Evolutionary conservation across 2,113 vertebrate genomes (phyloP), one percentile per base, ranked within the genome.

Genomic region (Brachyistius frenatus): DNA sequence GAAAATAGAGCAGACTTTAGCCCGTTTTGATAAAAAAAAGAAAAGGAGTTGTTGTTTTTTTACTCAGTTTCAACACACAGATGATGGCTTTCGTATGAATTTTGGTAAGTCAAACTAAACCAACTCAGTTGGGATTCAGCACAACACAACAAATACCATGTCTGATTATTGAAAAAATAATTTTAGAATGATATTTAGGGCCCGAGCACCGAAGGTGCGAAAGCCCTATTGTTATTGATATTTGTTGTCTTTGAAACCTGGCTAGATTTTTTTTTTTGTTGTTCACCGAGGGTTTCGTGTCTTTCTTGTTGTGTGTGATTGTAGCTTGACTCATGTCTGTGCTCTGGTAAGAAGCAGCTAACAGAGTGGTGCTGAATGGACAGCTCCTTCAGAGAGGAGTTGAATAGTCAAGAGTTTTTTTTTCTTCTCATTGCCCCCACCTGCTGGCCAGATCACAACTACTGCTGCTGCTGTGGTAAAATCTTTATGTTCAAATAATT

Each of bases 351-450:
- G 23, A 23, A 23, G 23, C 23, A 16, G 66, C 31, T 47, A 4
- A 55, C 68, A 77, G 31, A 10, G 83, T 66, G 86, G 94, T 95
- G 90, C 95, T 95, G 94, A 95, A 93, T 16, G 93, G 91, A 95
- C 93, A 95, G 94, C 93, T 94, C 94, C 94, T 76, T 8, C 4
- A n/a, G 5, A 77, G 36, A 52, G 7, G 23, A 70, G 64, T 73
- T 78, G 73, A 70, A 50, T 32, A 31, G 46, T 23, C 44, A 84
- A 1, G 10, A 23, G 23, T 23, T 23, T 23, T 23, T 23, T 23
- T 46, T 52, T 66, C 30, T 5, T 35, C 78, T 78, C 84, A 86
- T 60, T 52, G 66, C 36, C 32, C 56, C 89, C 91, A 81, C 69
- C 91, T 91, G 79, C 74, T 90, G 91, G 66, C 46, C 33, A 62